Conservation (phyloP, 2,113 vertebrate species). For the Aix galericulata region DNA sequence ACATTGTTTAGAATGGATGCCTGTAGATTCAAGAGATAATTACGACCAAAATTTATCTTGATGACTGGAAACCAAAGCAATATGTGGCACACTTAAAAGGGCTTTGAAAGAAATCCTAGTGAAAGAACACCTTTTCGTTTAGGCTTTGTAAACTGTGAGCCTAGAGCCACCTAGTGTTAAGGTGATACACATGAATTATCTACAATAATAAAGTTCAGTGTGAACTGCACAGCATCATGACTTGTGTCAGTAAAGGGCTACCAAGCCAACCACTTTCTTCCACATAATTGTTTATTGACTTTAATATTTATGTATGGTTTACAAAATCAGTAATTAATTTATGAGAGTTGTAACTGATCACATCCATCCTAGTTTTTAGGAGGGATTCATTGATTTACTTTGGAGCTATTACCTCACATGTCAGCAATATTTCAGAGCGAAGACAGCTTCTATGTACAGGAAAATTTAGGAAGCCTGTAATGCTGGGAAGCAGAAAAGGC, state of each 20-base stretch:
- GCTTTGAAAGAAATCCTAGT: background rate
- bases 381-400: background rate
- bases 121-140: background rate
- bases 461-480: background rate
- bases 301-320: background rate
- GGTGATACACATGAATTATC: background rate
- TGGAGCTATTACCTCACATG: background rate
- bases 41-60: background rate
- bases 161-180: conserved; percentile 45
- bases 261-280: background rate
- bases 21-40: background rate
- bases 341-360: background rate
- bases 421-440: background rate
- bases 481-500: background rate
- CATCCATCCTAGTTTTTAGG: background rate
- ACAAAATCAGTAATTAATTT: background rate
- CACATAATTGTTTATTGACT: background rate
- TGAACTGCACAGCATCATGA: background rate
- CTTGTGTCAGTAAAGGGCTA: background rate
- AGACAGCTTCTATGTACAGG: background rate
- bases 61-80: background rate
- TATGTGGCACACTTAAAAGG: background rate
- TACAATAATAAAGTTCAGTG: background rate
- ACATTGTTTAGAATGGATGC: background rate
- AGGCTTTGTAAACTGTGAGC: background rate